These are phyloP conservation scores for Cyanocitta stelleri DNA, from an alignment of 2,113 vertebrate genomes.

Conservation along the genomic window DNA sequence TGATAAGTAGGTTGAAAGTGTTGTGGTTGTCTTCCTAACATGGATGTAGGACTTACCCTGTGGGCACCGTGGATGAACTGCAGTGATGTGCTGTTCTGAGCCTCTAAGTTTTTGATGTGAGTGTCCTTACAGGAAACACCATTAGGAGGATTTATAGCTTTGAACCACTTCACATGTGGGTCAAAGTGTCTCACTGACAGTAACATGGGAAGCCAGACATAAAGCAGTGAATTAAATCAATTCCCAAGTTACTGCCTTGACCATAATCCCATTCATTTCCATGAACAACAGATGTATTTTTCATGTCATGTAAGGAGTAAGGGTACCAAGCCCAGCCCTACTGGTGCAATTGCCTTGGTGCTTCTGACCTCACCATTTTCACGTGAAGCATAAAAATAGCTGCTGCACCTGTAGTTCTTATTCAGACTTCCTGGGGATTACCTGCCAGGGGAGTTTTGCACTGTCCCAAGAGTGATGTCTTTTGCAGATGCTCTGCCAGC, in stretches of 20 bases:
- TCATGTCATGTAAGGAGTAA: rapidly evolving
- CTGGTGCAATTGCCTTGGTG: neutral
- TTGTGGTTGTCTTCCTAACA: neutral
- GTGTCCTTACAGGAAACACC: neutral
- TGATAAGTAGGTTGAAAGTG: neutral
- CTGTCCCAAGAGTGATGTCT: neutral
- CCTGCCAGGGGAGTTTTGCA: neutral
- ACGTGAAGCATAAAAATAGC: neutral
- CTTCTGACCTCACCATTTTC: neutral
- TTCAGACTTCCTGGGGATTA: neutral
- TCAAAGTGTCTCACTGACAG: rapidly evolving
- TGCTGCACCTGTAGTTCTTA: neutral
- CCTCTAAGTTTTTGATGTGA: neutral
- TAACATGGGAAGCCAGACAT: neutral
- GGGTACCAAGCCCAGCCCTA: neutral
- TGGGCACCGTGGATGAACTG: neutral
- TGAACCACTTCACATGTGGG: neutral
- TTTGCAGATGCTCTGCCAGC: neutral
- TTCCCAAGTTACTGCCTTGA: neutral
- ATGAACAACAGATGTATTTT: rapidly evolving
- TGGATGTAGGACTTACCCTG: neutral
- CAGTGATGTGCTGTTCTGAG: neutral
- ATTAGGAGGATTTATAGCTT: neutral
- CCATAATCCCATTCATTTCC: neutral
- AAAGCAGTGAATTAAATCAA: neutral